Evolutionary conservation across 2,113 vertebrate genomes (phyloP), one percentile per base, ranked within the genome.

Genomic region (Forbesichthys agassizii): DNA sequence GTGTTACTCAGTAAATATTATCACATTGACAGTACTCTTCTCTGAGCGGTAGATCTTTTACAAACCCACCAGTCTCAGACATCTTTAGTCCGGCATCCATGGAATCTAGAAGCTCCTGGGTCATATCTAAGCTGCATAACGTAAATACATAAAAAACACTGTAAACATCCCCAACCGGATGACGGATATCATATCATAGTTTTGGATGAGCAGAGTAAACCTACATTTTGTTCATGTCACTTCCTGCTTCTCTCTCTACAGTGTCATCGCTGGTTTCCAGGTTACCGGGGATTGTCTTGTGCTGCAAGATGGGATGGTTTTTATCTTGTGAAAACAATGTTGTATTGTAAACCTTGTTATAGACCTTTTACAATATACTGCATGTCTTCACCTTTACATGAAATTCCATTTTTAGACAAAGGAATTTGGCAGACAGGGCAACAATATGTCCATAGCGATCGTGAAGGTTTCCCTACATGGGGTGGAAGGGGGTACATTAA

Each of bases 351-450:
- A 57, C 55, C 55, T 57, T 57, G 18, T 27, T 27, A 27, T 27
- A 27, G 2, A 27, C 27, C 27, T 27, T 27, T 27, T 27, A 27
- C 27, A 27, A 27, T 27, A 27, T 27, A 27, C 27, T 27, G 27
- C 27, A 27, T 27, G 63, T 9, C 46, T 73, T 92, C 83, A 97
- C 97, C 92, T 98, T 98, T 64, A 86, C 88, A 73, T 99, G 97
- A 75, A 96, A 99, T 16, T 98, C 96, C 91, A 99, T 96, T 90
- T 97, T 98, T n/a, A 92, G 94, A 90, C 92, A 94, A 79, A 99
- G 91, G 65, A 93, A 94, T 86, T 95, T 98, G 80, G 96, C 91
- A 78, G 95, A 97, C 90, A 96, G 85, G 72, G 96, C 96, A 54
- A 97, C 96, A 12, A 99, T 94, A 78, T 96, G 96, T 4, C 98